Evolutionary conservation across 2,888 invertebrate genomes (phyloP).

Genomic region (Phyto melanocephala): DNA sequence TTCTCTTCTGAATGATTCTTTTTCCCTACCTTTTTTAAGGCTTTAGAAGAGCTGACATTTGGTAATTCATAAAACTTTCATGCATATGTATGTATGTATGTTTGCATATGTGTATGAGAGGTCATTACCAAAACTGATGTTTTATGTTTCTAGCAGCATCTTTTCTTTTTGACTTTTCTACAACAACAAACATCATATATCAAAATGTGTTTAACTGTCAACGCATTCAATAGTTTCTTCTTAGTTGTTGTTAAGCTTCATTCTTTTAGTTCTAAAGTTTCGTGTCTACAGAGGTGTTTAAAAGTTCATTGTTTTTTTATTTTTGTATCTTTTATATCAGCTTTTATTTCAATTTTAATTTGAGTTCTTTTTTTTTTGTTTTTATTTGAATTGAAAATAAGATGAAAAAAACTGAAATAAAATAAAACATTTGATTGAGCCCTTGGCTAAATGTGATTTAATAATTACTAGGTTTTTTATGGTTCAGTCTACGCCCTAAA

Average conservation of each 20-base stretch:
- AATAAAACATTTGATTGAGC: conserved; percentile 25
- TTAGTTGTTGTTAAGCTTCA: background rate
- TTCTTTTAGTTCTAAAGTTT: conserved; percentile 8
- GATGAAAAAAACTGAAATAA: background rate
- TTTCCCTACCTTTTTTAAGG: conserved; percentile 8
- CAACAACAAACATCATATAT: conserved; percentile 16
- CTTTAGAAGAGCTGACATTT: conserved; percentile 17
- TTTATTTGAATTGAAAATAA: conserved; percentile 36
- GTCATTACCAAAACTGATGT: conserved; percentile 65
- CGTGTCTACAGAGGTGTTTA: conserved; percentile 50
- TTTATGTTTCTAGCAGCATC: conserved; percentile 58
- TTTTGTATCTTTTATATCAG: background rate
- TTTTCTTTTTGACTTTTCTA: background rate
- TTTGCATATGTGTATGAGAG: background rate
- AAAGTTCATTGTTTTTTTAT: conserved; percentile 51
- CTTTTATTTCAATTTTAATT: conserved; percentile 23
- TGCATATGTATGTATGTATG: no score
- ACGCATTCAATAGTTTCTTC: conserved; percentile 53
- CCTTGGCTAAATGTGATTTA: conserved; percentile 50
- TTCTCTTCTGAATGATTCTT: background rate
- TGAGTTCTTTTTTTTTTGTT: conserved; percentile 11
- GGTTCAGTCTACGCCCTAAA: conserved; percentile 46
- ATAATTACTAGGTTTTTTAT: conserved; percentile 58
- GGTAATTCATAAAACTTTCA: background rate
- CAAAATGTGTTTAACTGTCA: conserved; percentile 62